Evolutionary conservation across 2,113 vertebrate genomes (phyloP).

Genomic region (Globicephala melas): DNA sequence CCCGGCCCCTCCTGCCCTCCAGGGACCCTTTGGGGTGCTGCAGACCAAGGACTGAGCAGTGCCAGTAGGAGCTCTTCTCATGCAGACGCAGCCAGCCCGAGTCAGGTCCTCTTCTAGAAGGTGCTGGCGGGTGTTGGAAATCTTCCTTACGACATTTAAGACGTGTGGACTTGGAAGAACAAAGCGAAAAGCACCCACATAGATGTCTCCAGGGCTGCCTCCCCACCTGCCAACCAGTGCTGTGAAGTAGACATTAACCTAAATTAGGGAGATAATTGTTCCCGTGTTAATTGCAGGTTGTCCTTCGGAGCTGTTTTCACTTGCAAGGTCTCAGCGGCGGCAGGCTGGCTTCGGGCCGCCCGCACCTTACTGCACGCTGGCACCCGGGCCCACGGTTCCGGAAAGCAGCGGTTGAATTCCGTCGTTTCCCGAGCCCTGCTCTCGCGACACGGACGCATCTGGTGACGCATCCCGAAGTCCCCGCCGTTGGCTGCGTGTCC

Average conservation of each 20-base stretch:
- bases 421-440: background rate
- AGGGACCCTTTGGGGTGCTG: too few species aligned
- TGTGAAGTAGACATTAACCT: conserved; percentile 36
- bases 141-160: background rate
- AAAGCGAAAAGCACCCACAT: background rate
- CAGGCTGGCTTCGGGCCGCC: background rate
- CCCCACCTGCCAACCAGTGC: background rate
- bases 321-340: conserved; percentile 54
- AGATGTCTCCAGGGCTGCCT: background rate
- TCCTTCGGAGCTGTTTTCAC: conserved; percentile 71
- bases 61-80: background rate
- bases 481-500: background rate
- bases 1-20: rapidly evolving
- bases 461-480: background rate
- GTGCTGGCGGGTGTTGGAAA: background rate
- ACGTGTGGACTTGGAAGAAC: background rate
- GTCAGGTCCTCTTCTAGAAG: background rate
- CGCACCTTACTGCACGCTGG: background rate
- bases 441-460: background rate
- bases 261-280: conserved; percentile 71
- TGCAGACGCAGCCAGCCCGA: background rate
- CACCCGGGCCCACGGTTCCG: background rate
- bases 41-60: background rate
- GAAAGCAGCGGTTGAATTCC: rapidly evolving
- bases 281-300: conserved; percentile 74